Percentiles rank a stretch among this genome's conserved stretches.
Evolutionary conservation across 2,797 vertebrate species (phyloP).

Genomic region (Peromyscus aztecus): DNA sequence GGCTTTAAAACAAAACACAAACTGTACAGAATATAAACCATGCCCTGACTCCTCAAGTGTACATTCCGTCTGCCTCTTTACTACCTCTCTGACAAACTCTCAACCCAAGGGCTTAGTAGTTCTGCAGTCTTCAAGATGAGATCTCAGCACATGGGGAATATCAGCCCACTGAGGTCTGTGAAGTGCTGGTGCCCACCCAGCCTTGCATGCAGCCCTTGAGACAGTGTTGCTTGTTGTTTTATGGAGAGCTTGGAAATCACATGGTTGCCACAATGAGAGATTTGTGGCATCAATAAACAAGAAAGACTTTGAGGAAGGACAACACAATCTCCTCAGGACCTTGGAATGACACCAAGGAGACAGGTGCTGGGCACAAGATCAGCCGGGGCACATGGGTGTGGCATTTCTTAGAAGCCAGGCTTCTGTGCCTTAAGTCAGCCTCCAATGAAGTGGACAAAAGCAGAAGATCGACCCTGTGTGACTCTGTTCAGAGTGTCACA

Average conservation of each 20-base stretch:
- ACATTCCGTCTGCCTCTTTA: background rate
- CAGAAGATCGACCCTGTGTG: background rate
- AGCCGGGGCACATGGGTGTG: rapidly evolving
- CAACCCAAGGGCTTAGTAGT: no score
- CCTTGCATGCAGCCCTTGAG: background rate
- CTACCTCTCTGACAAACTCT: background rate
- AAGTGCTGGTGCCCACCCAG: rapidly evolving
- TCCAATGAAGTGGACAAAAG: background rate
- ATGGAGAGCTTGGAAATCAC: background rate
- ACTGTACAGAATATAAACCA: background rate
- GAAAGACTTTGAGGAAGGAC: background rate
- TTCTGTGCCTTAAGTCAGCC: rapidly evolving
- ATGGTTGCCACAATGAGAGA: background rate
- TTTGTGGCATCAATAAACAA: background rate
- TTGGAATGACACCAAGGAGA: background rate
- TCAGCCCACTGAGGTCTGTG: background rate
- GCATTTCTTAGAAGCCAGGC: background rate
- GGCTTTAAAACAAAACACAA: background rate
- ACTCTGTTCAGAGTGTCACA: background rate
- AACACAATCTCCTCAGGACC: background rate
- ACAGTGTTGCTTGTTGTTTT: background rate
- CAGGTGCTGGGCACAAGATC: rapidly evolving
- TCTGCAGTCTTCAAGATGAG: background rate
- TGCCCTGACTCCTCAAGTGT: background rate
- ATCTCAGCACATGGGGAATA: background rate